phyloP scores from a whole-genome alignment of 2,113 vertebrate species.

The Percopsis transmontana region DNA sequence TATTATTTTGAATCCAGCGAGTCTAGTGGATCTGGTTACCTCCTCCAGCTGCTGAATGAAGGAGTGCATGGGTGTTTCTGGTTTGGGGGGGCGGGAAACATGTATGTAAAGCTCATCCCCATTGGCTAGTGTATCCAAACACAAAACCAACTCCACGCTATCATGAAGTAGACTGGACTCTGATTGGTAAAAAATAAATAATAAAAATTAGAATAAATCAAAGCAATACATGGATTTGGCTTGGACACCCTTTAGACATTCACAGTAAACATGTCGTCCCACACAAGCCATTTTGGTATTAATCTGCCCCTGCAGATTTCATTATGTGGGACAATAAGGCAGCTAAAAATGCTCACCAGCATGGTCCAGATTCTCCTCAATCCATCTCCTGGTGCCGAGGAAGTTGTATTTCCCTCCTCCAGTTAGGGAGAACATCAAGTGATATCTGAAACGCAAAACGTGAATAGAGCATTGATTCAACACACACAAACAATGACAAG shows the following conservation, averaged over 20 bases:
- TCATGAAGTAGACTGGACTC: constrained; percentile 82
- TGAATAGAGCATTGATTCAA: not conserved
- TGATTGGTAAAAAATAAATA: constrained; percentile 32
- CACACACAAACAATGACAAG: not conserved
- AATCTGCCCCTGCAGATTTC: too few relatives aligned
- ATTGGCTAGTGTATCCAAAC: constrained; percentile 78
- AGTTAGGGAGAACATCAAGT: constrained; percentile 77
- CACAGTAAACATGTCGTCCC: too few relatives aligned
- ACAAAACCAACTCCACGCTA: constrained; percentile 78
- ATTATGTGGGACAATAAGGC: not conserved
- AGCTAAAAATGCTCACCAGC: constrained; percentile 59
- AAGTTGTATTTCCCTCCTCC: constrained; percentile 82
- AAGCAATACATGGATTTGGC: not conserved
- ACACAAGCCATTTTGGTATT: too few relatives aligned
- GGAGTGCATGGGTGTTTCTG: constrained; percentile 58
- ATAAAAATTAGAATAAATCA: not conserved
- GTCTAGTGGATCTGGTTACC: constrained; percentile 50
- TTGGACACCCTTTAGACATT: not conserved
- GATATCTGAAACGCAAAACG: constrained; percentile 40
- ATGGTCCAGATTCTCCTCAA: constrained; percentile 81
- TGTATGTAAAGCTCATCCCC: constrained; percentile 77
- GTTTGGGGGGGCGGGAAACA: constrained; percentile 77
- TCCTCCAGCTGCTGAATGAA: constrained; percentile 76
- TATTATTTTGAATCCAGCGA: not conserved
- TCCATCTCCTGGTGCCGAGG: constrained; percentile 79